Evolutionary conservation across 2,888 invertebrate species (phyloP), one percentile per base, ranked within the genome.

Genomic region (Autographa pulchrina): DNA sequence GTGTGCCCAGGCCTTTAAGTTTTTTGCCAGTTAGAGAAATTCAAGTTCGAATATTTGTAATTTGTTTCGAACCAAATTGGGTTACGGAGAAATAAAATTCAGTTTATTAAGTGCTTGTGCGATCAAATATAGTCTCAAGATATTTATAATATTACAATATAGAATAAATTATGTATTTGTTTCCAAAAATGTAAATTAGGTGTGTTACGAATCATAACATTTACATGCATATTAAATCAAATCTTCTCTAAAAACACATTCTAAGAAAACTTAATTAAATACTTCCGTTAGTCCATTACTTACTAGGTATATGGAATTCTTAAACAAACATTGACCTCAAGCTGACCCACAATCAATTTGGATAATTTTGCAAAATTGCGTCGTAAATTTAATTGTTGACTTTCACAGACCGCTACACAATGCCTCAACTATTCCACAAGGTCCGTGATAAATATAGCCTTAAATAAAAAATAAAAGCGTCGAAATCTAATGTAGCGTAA

Each of bases 401-500:
- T 83, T 81, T 81, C 85, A 76, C 72, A 61, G 61, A 61, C 60
- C 65, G 64, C 62, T 66, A 65, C 74, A 83, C 76, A 84, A 83
- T 74, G 63, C 72, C 63, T 68, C 65, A 62, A 74, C 59, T 78
- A 73, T 76, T 72, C 70, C 66, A 75, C 68, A 78, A 79, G 74
- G 75, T 78, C 78, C 74, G 83, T 79, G 82, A 80, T 78, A 78
- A 77, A 74, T 72, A 74, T 80, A 73, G 79, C 68, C 69, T 58
- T 35, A 13, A 77, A 74, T 74, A 84, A 84, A 84, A 87, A 85
- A 86, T 82, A 82, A 84, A 85, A 82, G 83, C 82, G 74, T 82
- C 84, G 82, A 84, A 48, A 87, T 87, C 84, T 81, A 78, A 83
- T 82, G 84, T 85, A 85, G 85, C 80, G 76, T 86, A 89, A 86